These are phyloP conservation scores for Tapirus indicus DNA, from an alignment of 2,797 vertebrate genomes.

Conservation along the genomic window DNA sequence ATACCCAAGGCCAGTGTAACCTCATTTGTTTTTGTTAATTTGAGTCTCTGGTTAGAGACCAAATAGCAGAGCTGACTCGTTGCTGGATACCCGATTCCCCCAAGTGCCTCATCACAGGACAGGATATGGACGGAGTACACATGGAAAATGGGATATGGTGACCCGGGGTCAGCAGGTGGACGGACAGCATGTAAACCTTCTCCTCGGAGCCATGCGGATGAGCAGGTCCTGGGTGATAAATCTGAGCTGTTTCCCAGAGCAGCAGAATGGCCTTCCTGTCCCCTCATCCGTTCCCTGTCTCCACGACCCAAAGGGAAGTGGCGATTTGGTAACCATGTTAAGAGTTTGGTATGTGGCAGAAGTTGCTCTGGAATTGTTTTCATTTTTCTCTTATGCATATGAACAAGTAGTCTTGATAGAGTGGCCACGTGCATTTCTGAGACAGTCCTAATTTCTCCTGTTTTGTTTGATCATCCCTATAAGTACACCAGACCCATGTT, in stretches of 20 bases:
- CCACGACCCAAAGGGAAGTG: background rate
- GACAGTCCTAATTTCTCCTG: background rate
- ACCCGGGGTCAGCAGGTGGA: background rate
- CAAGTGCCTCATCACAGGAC: background rate
- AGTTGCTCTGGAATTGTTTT: background rate
- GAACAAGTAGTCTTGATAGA: background rate
- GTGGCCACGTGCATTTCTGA: background rate
- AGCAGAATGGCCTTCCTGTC: background rate
- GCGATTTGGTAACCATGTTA: background rate
- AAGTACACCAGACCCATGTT: background rate
- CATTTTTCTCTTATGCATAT: background rate
- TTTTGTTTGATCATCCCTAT: background rate
- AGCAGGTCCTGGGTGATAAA: background rate
- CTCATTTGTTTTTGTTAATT: slow-evolving; percentile 64
- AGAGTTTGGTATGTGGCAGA: background rate
- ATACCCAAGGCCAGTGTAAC: slow-evolving; percentile 38
- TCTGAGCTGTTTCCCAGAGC: background rate
- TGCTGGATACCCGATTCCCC: background rate
- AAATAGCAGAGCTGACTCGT: background rate
- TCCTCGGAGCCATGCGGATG: background rate
- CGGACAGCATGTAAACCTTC: background rate
- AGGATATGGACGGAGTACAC: background rate
- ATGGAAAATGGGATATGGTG: background rate
- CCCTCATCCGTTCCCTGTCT: background rate
- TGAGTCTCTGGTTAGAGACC: slow-evolving; percentile 39